phyloP scores from a whole-genome alignment of 2,888 invertebrate species.

The Panopea generosa region DNA sequence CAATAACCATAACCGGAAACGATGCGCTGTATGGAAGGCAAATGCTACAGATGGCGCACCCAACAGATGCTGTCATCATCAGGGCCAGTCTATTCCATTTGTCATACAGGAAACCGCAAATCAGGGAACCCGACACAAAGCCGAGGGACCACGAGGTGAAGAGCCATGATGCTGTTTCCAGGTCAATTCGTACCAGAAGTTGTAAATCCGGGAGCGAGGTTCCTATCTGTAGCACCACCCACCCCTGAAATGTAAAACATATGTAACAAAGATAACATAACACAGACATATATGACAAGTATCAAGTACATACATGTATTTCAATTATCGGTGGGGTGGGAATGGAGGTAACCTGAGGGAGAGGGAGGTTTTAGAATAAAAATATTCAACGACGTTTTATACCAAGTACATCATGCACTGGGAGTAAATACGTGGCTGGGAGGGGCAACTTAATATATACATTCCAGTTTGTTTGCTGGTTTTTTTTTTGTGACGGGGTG shows the following conservation, averaged over 20 bases:
- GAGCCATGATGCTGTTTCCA: constrained; percentile 53
- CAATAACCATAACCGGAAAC: constrained; percentile 35
- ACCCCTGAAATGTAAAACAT: constrained; percentile 34
- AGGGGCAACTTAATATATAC: too few species aligned
- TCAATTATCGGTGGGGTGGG: too few species aligned
- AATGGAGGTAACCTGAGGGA: too few species aligned
- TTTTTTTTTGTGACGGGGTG: too few species aligned
- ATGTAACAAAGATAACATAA: too few species aligned
- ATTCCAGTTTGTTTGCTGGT: too few species aligned
- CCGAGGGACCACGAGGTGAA: constrained; percentile 56
- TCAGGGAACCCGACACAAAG: constrained; percentile 39
- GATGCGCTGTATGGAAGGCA: constrained; percentile 36
- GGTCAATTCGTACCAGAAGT: constrained; percentile 24
- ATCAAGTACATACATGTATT: too few species aligned
- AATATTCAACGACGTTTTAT: too few species aligned
- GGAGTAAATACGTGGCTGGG: too few species aligned
- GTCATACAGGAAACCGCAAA: constrained; percentile 48
- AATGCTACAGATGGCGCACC: constrained; percentile 19
- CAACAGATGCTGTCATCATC: constrained; percentile 25
- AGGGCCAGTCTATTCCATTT: constrained; percentile 42
- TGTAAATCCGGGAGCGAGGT: constrained; percentile 50
- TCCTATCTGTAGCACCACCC: constrained; percentile 46
- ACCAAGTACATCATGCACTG: too few species aligned
- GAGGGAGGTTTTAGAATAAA: too few species aligned
- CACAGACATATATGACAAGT: too few species aligned